Evolutionary conservation across 1,140 invertebrate species (phyloP).

Genomic region (Pseudomyrmex dendroicus): DNA sequence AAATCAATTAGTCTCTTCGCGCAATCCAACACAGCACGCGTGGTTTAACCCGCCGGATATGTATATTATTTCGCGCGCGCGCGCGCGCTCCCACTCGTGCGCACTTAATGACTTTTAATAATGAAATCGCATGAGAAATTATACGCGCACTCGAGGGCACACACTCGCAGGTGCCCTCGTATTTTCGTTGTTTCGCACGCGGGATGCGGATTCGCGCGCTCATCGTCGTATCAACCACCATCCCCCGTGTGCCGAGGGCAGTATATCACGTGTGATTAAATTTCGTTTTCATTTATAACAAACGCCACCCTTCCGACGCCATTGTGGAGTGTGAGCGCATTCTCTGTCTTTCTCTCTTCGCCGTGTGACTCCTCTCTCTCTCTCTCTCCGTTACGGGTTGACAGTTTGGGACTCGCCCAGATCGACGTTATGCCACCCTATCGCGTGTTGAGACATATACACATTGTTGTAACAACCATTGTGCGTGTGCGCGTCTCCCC

Average conservation of each 20-base stretch:
- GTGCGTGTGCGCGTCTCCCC: neutral
- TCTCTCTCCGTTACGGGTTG: slow-evolving; percentile 16
- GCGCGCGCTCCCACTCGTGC: neutral
- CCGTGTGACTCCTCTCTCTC: neutral
- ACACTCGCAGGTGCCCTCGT: slow-evolving; percentile 28
- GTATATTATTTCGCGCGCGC: slow-evolving; percentile 42
- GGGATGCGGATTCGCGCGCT: slow-evolving; percentile 44
- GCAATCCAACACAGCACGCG: slow-evolving; percentile 30
- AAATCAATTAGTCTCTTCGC: slow-evolving; percentile 19
- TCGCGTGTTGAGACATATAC: slow-evolving; percentile 20
- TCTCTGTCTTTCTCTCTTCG: neutral
- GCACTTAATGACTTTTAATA: slow-evolving; percentile 60
- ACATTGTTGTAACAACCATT: slow-evolving; percentile 53
- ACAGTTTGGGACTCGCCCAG: slow-evolving; percentile 59
- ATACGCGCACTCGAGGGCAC: slow-evolving; percentile 4
- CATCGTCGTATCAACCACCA: slow-evolving; percentile 27
- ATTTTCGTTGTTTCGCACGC: slow-evolving; percentile 62
- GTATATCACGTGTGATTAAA: slow-evolving; percentile 65
- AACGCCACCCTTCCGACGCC: slow-evolving; percentile 41
- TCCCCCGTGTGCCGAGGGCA: slow-evolving; percentile 6
- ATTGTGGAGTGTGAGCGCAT: slow-evolving; percentile 39
- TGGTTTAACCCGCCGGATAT: slow-evolving; percentile 11
- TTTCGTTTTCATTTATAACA: slow-evolving; percentile 69
- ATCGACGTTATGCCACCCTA: slow-evolving; percentile 47
- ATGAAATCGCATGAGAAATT: slow-evolving; percentile 52